Evolutionary conservation across 2,113 vertebrate genomes (phyloP), one percentile per base, ranked within the genome.

Genomic region (Carassius carassius): DNA sequence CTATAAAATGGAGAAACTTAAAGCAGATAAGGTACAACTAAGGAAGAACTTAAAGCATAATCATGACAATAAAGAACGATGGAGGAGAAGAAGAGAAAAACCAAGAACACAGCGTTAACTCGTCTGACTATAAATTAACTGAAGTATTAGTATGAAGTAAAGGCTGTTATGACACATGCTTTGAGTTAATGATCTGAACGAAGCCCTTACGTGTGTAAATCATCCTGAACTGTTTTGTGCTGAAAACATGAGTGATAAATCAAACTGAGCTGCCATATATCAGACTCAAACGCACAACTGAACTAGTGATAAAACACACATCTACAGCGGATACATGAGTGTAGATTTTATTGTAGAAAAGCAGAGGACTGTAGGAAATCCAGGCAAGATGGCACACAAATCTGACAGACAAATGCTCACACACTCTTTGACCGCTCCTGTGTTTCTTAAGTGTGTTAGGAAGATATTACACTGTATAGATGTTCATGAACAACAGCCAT

Each of bases 1-100:
- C 54, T 19, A 19, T 69, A 87, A 77, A 87, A 90, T 88, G 86
- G 58, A 73, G 89, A 90, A 81, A 86, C 14, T 86, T 76, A 7
- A 73, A 87, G 8, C 6, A 73, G 67, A 83, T 29, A 23, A 81
- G 11, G 67, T 72, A 51, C 78, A 86, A 78, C 21, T 12, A 6
- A 74, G 56, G 41, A 74, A 9, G 21, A 35, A 56, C 10, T 14
- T 65, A 56, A 58, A 58, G 2, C 1, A 58, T 21, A 58, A 58
- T 21, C 19, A 21, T 58, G 56, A 21, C 3, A 54, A 41, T 35
- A 72, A 76, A 76, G 47, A 69, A 78, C 85, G 63, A 67, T 9
- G 49, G 49, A n/a, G 51, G 8, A 78, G 60, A 32, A 23, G n/a
- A 78, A 49, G 74, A 69, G 32, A 72, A 35, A 70, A 70, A 70